phyloP scores from a whole-genome alignment of 1,140 invertebrate genomes.

The Lamellibrachia luymesi region DNA sequence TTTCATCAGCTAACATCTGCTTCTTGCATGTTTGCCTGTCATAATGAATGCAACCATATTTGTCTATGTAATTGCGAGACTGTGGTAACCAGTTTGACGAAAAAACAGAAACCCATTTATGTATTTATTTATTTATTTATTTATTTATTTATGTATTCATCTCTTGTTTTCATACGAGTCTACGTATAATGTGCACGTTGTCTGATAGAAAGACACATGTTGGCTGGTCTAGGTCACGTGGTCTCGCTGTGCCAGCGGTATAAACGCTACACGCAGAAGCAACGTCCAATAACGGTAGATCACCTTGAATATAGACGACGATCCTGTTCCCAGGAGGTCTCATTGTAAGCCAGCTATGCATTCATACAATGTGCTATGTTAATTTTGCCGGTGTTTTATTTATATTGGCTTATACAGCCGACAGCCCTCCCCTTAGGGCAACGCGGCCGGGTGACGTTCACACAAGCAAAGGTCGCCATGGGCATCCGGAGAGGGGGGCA shows the following conservation, averaged over 20 bases:
- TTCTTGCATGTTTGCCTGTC: background rate
- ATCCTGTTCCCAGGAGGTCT: background rate
- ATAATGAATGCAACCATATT: too few relatives aligned
- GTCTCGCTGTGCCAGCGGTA: background rate
- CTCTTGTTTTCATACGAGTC: background rate
- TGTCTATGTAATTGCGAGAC: too few relatives aligned
- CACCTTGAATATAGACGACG: background rate
- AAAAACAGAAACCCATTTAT: background rate
- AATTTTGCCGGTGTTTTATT: background rate
- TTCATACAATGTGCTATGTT: background rate
- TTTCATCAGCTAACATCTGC: background rate
- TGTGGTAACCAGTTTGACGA: too few relatives aligned
- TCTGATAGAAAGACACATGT: background rate
- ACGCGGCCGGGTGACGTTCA: background rate
- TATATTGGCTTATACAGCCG: background rate
- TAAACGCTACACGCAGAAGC: too few relatives aligned
- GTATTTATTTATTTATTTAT: too few relatives aligned
- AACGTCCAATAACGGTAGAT: background rate
- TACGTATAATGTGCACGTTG: background rate
- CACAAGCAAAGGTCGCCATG: background rate
- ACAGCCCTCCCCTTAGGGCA: background rate
- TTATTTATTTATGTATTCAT: background rate
- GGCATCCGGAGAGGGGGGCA: too few relatives aligned
- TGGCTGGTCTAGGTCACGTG: background rate
- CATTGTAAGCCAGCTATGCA: background rate